Evolutionary conservation across 2,888 invertebrate genomes (phyloP), one percentile per base, ranked within the genome.

Genomic region (Ophioninae sp.): DNA sequence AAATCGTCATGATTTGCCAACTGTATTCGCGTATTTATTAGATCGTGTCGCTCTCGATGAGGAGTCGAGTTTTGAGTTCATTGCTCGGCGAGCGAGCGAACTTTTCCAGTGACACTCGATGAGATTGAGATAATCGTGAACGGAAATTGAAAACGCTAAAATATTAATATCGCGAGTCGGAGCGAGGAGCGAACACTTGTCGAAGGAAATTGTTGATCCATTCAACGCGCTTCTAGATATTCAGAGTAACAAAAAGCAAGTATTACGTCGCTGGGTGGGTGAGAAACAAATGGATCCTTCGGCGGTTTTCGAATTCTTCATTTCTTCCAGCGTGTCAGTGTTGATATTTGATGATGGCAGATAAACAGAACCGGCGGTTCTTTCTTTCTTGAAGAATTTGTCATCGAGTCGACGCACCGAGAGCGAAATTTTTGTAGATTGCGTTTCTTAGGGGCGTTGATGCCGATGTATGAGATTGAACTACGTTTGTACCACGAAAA

Each of bases 1-100:
- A 21, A n/a, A 62, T 79, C 56, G 57, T 70, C 79, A 56, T 65
- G 59, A n/a, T 75, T 70, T 37, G 23, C 75, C 41, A 56, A 41
- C 7, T 44, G n/a, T 61, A 57, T 68, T 50, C 59, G 44, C 61
- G 37, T 62, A 62, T 30, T 67, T 64, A 57, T 75, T 67, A 20
- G 7, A 59, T 67, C 72, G 20, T 41, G 23, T 20, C 20, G 39
- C n/a, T 21, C 30, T 8, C 21, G 13, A 70, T 64, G 21, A 6
- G 23, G 62, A 68, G 41, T 62, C 59, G 37, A 74, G 61, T 23
- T 67, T 50, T 20, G 68, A 20, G 20, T 21, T 21, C 30, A 64
- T 41, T 41, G 23, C 6, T 56, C 20, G 44, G n/a, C 20, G 62
- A 41, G 44, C 39, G 13, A 56, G 23, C 13, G 13, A 57, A 41